Evolutionary conservation across 2,888 invertebrate species (phyloP).

Genomic region (Steinernema hermaphroditum): DNA sequence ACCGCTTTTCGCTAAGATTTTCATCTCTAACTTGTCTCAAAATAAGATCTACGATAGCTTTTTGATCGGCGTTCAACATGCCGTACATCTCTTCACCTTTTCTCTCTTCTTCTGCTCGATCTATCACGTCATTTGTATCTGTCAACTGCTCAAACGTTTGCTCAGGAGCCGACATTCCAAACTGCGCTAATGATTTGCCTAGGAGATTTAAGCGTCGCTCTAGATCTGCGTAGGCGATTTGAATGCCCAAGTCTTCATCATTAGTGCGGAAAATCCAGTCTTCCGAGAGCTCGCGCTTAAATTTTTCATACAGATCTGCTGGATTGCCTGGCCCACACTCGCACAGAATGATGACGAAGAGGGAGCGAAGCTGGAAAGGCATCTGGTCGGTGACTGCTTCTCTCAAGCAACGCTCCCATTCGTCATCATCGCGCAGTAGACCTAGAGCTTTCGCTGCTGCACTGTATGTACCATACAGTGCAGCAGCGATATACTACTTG

Average conservation of each 20-base stretch:
- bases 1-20: background rate
- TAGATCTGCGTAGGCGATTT: constrained; percentile 33
- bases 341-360: constrained; percentile 39
- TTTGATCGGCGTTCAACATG: constrained; percentile 20
- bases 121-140: background rate
- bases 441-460: constrained; percentile 36
- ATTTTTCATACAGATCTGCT: too few relatives aligned
- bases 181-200: constrained; percentile 25
- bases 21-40: background rate
- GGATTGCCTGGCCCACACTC: constrained; percentile 39
- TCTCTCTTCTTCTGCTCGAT: constrained; percentile 28
- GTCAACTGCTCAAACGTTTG: background rate
- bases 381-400: constrained; percentile 34
- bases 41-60: constrained; percentile 12
- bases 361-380: constrained; percentile 33
- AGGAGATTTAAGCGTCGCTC: constrained; percentile 24
- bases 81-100: constrained; percentile 6
- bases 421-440: constrained; percentile 36
- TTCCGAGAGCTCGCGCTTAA: too few relatives aligned
- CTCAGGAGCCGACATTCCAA: background rate
- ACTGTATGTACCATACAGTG: constrained; percentile 36
- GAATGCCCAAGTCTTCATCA: constrained; percentile 30
- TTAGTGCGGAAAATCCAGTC: too few relatives aligned
- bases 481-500: too few relatives aligned
- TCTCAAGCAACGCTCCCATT: constrained; percentile 29